These are phyloP conservation scores for Perdita meconis DNA, from an alignment of 2,888 invertebrate species.

Conservation along the genomic window DNA sequence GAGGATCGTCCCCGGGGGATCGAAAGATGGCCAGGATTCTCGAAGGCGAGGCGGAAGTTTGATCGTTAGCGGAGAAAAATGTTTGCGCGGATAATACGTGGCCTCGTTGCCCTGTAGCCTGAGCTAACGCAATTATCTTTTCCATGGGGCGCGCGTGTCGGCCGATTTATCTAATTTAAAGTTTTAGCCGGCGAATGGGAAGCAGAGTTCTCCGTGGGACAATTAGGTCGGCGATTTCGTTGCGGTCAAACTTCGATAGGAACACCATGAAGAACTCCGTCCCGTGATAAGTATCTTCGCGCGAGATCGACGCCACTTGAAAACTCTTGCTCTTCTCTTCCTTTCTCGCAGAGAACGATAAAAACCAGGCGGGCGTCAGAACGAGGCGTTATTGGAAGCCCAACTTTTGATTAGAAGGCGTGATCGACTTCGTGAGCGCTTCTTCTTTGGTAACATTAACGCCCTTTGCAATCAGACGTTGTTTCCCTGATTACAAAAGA, in stretches of 20 bases:
- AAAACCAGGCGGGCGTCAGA: background rate
- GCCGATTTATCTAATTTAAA: conserved; percentile 22
- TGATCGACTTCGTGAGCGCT: no score
- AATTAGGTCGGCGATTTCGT: conserved; percentile 14
- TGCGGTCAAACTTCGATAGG: conserved; percentile 3
- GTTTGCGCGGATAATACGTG: conserved; percentile 42
- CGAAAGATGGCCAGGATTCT: background rate
- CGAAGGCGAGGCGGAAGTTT: conserved; percentile 23
- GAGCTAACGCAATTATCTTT: conserved; percentile 45
- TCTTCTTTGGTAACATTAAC: no score
- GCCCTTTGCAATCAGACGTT: no score
- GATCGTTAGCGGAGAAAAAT: conserved; percentile 44
- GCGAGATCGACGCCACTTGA: background rate
- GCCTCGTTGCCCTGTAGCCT: conserved; percentile 7
- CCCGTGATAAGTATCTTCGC: background rate
- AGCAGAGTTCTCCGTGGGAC: conserved; percentile 5
- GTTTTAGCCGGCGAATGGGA: background rate
- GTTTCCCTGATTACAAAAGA: no score
- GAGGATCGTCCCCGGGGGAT: conserved; percentile 6
- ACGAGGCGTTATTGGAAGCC: background rate
- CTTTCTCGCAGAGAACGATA: background rate
- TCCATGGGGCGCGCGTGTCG: background rate
- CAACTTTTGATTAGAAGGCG: background rate
- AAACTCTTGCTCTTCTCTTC: background rate
- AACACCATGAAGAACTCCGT: background rate